Conservation (phyloP, 2,888 invertebrate species). For the Gandaritis pyraliata region DNA sequence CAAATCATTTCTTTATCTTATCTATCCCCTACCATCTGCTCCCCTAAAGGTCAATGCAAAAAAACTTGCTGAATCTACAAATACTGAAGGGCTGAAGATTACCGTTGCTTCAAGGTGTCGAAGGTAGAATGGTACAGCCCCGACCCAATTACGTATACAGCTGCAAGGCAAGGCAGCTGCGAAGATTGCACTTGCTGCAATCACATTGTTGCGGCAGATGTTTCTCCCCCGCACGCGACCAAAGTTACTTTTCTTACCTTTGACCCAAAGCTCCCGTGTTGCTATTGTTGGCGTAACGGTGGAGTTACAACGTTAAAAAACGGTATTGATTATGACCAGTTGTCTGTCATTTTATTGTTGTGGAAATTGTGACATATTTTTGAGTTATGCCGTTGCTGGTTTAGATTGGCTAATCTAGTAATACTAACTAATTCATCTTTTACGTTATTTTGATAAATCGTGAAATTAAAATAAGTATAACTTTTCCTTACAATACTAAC, state of each 20-base stretch:
- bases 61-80: conserved; percentile 33
- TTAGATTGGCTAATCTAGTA: not conserved
- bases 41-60: conserved; percentile 39
- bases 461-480: no score
- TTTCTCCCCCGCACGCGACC: conserved; percentile 53
- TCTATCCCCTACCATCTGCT: conserved; percentile 38
- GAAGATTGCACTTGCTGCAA: conserved; percentile 41
- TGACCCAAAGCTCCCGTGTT: conserved; percentile 47
- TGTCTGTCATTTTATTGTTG: conserved; percentile 32
- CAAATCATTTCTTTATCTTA: conserved; percentile 42
- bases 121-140: conserved; percentile 14
- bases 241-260: conserved; percentile 49
- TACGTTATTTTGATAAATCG: no score
- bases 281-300: conserved; percentile 21
- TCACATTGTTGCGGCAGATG: conserved; percentile 38
- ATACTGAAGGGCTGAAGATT: conserved; percentile 15
- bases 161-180: conserved; percentile 37
- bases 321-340: conserved; percentile 27
- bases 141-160: conserved; percentile 41
- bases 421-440: no score
- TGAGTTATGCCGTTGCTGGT: not conserved
- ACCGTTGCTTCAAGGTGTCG: conserved; percentile 22
- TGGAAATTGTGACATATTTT: conserved; percentile 11
- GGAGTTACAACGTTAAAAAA: conserved; percentile 17
- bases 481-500: no score